Evolutionary conservation across 2,797 vertebrate genomes (phyloP), one percentile per base, ranked within the genome.

Genomic region (Rhabdomys pumilio): DNA sequence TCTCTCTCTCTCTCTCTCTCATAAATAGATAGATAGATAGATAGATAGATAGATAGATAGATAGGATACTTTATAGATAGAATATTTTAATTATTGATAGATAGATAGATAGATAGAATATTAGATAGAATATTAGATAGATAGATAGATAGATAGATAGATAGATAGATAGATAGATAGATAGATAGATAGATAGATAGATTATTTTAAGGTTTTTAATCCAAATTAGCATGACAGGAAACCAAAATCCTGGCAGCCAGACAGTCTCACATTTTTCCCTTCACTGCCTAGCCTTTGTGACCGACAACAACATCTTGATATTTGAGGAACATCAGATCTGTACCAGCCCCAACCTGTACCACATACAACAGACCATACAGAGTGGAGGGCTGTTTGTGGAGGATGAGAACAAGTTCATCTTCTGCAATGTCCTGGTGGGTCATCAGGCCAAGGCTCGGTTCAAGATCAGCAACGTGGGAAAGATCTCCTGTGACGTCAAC

Each of bases 251-350:
- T 6, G 67, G 53, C 41, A 2, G 0, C 4, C 73, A 19, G 77
- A 4, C n/a, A 4, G 0, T 41, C 91, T 96, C 94, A 22, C 17
- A 0, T 53, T 34, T 41, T 90, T 11, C 29, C n/a, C 73, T 85
- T 81, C 87, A 19, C 80, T 55, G 53, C 50, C 95, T 89, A 99
- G 99, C 97, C 82, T 99, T 99, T 65, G 97, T 96, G 3, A 97
- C 97, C 0, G 98, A 99, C 1, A 99, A 99, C 80, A 13, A 98
- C 1, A 50, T 83, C 26, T 98, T 98, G 69, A 98, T 99, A 96
- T 99, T 99, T 77, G 99, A 99, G 98, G 99, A 99, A 87, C 99
- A 99, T 96, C 98, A 98, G 3, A 92, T 99, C 91, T 99, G 99
- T 95, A 98, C 94, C 86, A 99, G 97, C 76, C 86, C 93, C 92